These are phyloP conservation scores for Sorex fumeus DNA, from an alignment of 2,113 vertebrate species.

Conservation along the genomic window DNA sequence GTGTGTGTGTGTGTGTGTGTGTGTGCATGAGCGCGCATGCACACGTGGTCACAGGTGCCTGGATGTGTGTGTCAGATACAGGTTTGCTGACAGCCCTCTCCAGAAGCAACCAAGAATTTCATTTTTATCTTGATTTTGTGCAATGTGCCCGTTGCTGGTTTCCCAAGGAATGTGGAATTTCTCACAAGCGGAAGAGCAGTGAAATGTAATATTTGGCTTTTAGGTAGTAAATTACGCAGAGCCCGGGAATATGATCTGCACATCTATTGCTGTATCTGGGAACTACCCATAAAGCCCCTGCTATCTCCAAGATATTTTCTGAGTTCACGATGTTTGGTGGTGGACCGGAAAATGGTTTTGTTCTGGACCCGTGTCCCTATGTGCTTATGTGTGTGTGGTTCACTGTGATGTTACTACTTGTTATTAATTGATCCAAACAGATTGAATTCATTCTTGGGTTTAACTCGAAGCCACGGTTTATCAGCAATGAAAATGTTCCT, in stretches of 20 bases:
- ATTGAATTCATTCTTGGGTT: not conserved
- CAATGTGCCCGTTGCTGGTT: not conserved
- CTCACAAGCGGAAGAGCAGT: not conserved
- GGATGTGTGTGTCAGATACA: not conserved
- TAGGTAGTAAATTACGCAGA: not conserved
- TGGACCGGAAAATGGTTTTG: not conserved
- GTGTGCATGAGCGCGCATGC: not conserved
- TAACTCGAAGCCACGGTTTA: not conserved
- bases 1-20: not conserved
- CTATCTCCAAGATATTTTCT: not conserved
- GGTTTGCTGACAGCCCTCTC: not conserved
- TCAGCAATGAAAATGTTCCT: too few relatives aligned
- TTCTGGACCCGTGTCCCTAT: accelerated
- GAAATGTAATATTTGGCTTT: not conserved
- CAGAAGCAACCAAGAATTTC: not conserved
- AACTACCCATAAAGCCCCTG: not conserved
- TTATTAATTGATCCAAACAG: conserved; percentile 53
- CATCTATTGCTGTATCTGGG: not conserved
- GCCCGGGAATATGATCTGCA: too few relatives aligned
- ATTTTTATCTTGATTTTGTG: not conserved
- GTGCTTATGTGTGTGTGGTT: not conserved
- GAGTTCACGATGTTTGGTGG: not conserved
- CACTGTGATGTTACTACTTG: conserved; percentile 27
- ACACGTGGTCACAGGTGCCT: not conserved
- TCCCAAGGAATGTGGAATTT: not conserved